phyloP scores from a whole-genome alignment of 2,797 vertebrate genomes.

The Apogon hyalosoma region DNA sequence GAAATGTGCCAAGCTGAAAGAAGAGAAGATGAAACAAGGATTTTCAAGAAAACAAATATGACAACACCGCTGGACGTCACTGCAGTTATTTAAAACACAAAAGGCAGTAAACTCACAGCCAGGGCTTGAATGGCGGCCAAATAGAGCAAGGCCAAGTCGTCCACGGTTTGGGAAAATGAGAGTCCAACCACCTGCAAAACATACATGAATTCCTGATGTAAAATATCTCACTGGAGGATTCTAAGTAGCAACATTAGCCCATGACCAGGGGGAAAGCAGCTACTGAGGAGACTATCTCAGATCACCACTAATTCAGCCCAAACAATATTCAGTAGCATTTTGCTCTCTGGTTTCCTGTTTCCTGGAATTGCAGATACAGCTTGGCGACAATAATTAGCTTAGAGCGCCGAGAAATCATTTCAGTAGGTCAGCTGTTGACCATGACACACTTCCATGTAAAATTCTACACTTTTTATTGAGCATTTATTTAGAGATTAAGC shows the following conservation, averaged over 20 bases:
- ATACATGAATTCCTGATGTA: slow-evolving; percentile 10
- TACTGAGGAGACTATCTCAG: slow-evolving; percentile 6
- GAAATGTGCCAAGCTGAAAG: slow-evolving; percentile 91
- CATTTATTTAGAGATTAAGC: too few species aligned
- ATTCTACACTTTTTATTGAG: background rate
- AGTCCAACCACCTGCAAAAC: slow-evolving; percentile 89
- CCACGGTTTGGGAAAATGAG: slow-evolving; percentile 88
- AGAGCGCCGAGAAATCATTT: slow-evolving; percentile 9
- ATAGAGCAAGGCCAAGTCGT: slow-evolving; percentile 94
- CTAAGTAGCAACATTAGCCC: background rate
- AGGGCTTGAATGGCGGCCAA: slow-evolving; percentile 92
- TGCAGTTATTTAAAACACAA: slow-evolving; percentile 22
- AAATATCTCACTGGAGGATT: background rate
- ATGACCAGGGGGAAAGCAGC: background rate
- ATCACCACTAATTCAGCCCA: background rate
- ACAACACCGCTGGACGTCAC: background rate
- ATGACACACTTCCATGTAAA: background rate
- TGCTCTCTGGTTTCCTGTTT: background rate
- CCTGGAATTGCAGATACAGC: background rate
- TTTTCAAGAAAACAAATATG: slow-evolving; percentile 18
- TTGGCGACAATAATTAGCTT: background rate
- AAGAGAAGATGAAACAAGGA: slow-evolving; percentile 1
- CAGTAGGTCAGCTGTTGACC: background rate
- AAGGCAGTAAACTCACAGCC: slow-evolving; percentile 88
- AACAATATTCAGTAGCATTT: slow-evolving; percentile 12